Evolutionary conservation across 1,140 invertebrate genomes (phyloP), one percentile per base, ranked within the genome.

Genomic region (Hyles vespertilio): DNA sequence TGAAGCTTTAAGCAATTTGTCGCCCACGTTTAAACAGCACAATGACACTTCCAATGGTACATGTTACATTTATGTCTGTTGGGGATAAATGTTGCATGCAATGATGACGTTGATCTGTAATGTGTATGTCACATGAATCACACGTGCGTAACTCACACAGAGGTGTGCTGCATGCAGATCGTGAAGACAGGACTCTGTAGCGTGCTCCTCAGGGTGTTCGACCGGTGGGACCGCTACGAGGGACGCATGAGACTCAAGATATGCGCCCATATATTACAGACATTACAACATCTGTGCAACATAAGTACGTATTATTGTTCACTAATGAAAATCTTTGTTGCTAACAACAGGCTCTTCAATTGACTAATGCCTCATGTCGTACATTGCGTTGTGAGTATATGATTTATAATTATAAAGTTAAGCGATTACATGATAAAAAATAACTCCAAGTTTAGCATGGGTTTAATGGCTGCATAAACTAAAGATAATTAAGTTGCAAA

Each of bases 221-320:
- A 93, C 69, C 87, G 91, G 43, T 93, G 93, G 92, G 92, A 93
- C 56, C 91, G 90, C 72, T 92, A 91, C 77, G 92, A 93, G 61
- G 91, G 92, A 0, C 91, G 90, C 69, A 90, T 92, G 72, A 89
- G 91, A 65, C 79, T 92, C 54, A 93, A 92, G 84, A 91, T 93
- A 61, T 92, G 90, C 64, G 91, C 90, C 53, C 91, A 90, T 70
- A 89, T 91, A 34, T 80, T 93, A n/a, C 90, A 90, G 68, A 92
- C 91, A 3, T 69, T 93, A 44, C 91, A 92, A 65, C 92, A 93
- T 74, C 72, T 93, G 32, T 92, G 92, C 80, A 86, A 87, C 60
- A 91, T 91, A 75, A 93, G 92, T 93, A 89, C 81, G 92, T 90
- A 81, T 47, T 40, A 8, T 40, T 40, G 36, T 40, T 54, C 47